Evolutionary conservation across 37 sponge, comb jelly and placozoan genomes (phyloP).

Genomic region (Crambe crambe): DNA sequence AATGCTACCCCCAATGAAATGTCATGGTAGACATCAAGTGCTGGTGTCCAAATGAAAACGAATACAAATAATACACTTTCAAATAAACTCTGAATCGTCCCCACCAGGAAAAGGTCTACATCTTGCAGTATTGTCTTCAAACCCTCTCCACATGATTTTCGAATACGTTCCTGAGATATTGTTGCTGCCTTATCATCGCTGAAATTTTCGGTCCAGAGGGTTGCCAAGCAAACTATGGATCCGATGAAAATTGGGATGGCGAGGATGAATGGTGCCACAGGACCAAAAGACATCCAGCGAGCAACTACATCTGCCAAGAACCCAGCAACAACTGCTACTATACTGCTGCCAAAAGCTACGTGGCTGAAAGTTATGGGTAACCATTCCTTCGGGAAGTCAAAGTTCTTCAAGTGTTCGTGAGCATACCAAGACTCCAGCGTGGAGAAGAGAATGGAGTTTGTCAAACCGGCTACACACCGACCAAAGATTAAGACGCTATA

Average conservation of each 20-base stretch:
- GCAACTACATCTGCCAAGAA: conserved; percentile 61
- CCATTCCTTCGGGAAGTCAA: conserved; percentile 88
- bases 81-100: conserved; percentile 71
- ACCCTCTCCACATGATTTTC: conserved; percentile 40
- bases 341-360: conserved; percentile 68
- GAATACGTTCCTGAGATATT: conserved; percentile 8
- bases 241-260: conserved; percentile 56
- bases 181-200: conserved; percentile 24
- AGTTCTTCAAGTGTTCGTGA: conserved; percentile 62
- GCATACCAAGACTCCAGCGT: conserved; percentile 76
- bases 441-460: conserved; percentile 72
- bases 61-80: conserved; percentile 78
- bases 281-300: conserved; percentile 61
- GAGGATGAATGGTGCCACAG: conserved; percentile 55
- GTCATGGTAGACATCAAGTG: conserved; percentile 54
- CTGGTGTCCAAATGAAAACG: conserved; percentile 81
- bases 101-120: conserved; percentile 62
- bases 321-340: conserved; percentile 74
- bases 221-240: conserved; percentile 4
- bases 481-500: conserved; percentile 66
- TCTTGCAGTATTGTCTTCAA: conserved; percentile 45
- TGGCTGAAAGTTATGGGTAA: conserved; percentile 68
- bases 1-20: conserved; percentile 76
- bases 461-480: conserved; percentile 67
- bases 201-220: conserved; percentile 70